Conservation (phyloP, 2,113 vertebrate species). For the Nothoprocta pentlandii region DNA sequence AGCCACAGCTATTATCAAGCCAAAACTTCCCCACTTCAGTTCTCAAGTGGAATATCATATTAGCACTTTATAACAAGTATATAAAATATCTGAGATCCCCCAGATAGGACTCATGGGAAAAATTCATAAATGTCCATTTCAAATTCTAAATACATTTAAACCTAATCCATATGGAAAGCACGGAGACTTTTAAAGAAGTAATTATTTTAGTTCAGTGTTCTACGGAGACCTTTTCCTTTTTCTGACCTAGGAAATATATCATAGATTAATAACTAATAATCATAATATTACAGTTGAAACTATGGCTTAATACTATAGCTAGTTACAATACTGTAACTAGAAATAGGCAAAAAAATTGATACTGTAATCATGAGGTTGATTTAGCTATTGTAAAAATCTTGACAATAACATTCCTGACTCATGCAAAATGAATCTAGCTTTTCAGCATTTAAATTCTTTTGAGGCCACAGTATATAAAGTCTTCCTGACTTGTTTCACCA, state of each 20-base stretch:
- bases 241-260: neutral
- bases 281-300: neutral
- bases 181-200: neutral
- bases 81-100: neutral
- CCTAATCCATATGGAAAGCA: neutral
- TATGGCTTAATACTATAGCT: neutral
- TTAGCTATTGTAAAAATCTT: neutral
- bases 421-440: neutral
- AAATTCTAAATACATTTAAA: slow-evolving; percentile 11
- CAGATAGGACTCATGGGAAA: neutral
- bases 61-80: neutral
- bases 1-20: neutral
- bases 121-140: neutral
- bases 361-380: neutral
- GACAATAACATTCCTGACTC: neutral
- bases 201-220: neutral
- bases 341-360: neutral
- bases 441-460: neutral
- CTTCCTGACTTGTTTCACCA: neutral
- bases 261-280: neutral
- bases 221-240: neutral
- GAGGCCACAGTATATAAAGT: neutral
- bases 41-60: neutral
- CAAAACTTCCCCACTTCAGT: neutral
- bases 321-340: neutral